A percentile compares a stretch with the other conserved stretches of the same genome.
Conservation (phyloP, 2,888 invertebrate species). For the Yponomeuta plumbellus region DNA sequence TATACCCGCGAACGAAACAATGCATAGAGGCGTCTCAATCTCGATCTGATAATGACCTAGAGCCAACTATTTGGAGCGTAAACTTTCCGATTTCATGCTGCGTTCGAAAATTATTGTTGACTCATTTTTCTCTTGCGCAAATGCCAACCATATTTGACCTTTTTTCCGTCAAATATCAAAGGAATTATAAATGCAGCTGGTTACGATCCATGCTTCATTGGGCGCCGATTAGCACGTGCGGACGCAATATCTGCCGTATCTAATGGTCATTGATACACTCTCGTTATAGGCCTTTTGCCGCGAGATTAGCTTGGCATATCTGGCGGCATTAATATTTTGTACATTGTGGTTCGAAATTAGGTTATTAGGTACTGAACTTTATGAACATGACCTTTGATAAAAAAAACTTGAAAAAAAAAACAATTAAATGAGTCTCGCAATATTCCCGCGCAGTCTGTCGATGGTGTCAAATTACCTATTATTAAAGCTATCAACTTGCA, state of each 20-base stretch:
- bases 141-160: conserved; percentile 9
- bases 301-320: too few species aligned
- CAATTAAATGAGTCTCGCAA: too few species aligned
- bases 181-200: conserved; percentile 12
- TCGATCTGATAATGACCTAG: conserved; percentile 19
- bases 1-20: not conserved
- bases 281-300: not conserved
- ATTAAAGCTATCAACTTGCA: not conserved
- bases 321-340: too few species aligned
- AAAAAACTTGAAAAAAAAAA: too few species aligned
- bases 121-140: conserved; percentile 5
- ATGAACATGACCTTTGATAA: too few species aligned
- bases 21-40: not conserved
- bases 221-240: conserved; percentile 1
- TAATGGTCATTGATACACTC: conserved; percentile 1
- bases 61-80: conserved; percentile 17
- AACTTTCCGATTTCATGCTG: conserved; percentile 17
- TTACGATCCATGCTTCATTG: conserved; percentile 1
- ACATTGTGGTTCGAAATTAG: too few species aligned
- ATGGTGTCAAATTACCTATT: not conserved
- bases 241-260: conserved; percentile 6
- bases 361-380: too few species aligned
- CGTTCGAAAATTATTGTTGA: conserved; percentile 1
- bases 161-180: conserved; percentile 5
- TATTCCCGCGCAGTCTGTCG: not conserved